Evolutionary conservation across 2,797 vertebrate genomes (phyloP), one percentile per base, ranked within the genome.

Genomic region (Pangasius larnaudii): DNA sequence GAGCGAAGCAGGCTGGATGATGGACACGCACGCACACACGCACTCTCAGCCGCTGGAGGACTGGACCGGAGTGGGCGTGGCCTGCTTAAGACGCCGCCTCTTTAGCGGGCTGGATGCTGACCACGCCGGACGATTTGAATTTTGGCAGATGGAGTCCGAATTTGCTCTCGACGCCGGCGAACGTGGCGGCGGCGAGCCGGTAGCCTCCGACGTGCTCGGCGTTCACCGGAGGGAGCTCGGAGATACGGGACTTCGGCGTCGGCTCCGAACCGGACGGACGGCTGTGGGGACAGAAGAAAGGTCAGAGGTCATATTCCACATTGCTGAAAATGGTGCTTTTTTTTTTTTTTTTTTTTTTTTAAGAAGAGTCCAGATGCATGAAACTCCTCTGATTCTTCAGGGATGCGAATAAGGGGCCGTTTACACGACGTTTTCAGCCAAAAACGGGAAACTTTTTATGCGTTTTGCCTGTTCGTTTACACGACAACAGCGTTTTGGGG

Each of bases 101-200:
- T 11, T 75, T 93, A 24, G 89, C 92, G 80, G 94, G 91, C 87
- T 97, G 96, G 92, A 96, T 96, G 90, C 95, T 93, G 59, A 93
- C 89, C 69, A 96, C 91, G 1, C 90, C 96, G 0, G 97, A 93
- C 27, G 98, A 96, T 92, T 95, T 98, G 94, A 99, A 99, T 91
- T 99, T 99, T 63, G 98, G 98, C 89, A 99, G 97, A 92, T 98
- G 98, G 5, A 99, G 98, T 86, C 98, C 99, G 84, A 99, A 99
- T 93, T 99, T 99, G 95, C 98, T 99, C 95, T 99, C 99, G 92
- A 99, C 98, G 13, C 99, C 99, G 8, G 98, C 98, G 83, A 99
- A 99, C 0, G 98, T 99, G 86, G 98, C 98, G 0, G 98, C 97
- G 2, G 99, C 98, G 81, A 99, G 96, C 91, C 97, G 97, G 93